Evolutionary conservation across 2,888 invertebrate species (phyloP).

Genomic region (Tiliacea citrago): DNA sequence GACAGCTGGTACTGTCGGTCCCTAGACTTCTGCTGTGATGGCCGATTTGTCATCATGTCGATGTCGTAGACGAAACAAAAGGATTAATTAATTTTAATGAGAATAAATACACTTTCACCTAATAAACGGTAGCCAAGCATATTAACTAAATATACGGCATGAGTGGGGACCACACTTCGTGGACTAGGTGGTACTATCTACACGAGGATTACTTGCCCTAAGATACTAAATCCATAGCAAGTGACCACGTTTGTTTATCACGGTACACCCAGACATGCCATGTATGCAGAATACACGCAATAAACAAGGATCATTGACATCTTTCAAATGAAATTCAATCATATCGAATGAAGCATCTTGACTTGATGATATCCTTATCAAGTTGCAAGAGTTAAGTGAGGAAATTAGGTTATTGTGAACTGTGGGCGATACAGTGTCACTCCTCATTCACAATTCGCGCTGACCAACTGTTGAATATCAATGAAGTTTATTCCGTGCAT

Average conservation of each 20-base stretch:
- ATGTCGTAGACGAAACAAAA: neutral
- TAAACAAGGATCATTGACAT: constrained; percentile 30
- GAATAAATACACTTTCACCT: neutral
- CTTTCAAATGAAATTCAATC: constrained; percentile 28
- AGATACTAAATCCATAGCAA: neutral
- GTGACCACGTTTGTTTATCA: neutral
- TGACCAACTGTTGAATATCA: constrained; percentile 37
- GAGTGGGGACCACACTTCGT: neutral
- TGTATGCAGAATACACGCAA: constrained; percentile 5
- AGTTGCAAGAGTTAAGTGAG: constrained; percentile 47
- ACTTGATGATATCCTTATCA: constrained; percentile 45
- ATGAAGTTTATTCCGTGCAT: constrained; percentile 33
- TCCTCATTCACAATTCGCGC: constrained; percentile 47
- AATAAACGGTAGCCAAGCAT: neutral
- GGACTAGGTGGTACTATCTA: too few relatives aligned
- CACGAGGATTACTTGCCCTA: neutral
- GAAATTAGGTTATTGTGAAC: constrained; percentile 56
- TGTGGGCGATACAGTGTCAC: constrained; percentile 46
- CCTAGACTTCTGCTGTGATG: too few relatives aligned
- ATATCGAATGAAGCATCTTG: constrained; percentile 37
- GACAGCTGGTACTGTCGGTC: too few relatives aligned
- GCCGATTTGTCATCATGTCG: too few relatives aligned
- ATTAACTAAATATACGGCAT: neutral
- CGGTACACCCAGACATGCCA: neutral
- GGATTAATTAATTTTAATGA: neutral